phyloP scores from a whole-genome alignment of 2,113 vertebrate species.

The Guaruba guarouba region DNA sequence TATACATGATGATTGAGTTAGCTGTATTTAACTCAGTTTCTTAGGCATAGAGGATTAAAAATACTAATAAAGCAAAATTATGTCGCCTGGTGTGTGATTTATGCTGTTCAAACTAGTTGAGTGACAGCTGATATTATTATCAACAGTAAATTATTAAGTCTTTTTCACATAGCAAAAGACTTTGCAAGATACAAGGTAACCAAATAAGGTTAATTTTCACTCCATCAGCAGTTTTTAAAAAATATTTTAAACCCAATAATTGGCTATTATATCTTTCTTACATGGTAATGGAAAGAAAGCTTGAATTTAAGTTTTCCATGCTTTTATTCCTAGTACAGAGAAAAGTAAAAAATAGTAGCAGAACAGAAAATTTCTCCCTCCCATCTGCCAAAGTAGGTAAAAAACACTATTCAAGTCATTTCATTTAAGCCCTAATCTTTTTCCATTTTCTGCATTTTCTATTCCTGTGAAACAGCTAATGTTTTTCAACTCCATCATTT shows the following conservation, averaged over 20 bases:
- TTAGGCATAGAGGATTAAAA: neutral
- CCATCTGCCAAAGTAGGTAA: neutral
- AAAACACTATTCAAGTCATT: neutral
- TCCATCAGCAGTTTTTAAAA: neutral
- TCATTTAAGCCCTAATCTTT: neutral
- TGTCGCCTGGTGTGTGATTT: neutral
- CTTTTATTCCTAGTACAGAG: neutral
- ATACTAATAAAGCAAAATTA: neutral
- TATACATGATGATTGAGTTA: neutral
- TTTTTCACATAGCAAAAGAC: neutral
- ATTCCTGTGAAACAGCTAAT: slow-evolving; percentile 24
- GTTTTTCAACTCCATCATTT: slow-evolving; percentile 36
- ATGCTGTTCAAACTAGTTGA: neutral
- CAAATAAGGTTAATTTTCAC: neutral
- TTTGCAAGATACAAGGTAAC: neutral
- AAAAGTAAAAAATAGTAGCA: slow-evolving; percentile 6
- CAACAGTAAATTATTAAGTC: neutral
- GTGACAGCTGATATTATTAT: neutral
- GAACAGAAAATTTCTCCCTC: neutral
- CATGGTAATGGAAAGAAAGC: neutral
- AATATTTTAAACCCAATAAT: neutral
- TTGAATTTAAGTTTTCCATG: neutral
- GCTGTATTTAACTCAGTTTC: neutral
- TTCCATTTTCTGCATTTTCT: slow-evolving; percentile 20
- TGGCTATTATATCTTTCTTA: neutral